Base-by-base conservation (phyloP, 2,797 vertebrate species). In the Takifugu rubripes region DNA sequence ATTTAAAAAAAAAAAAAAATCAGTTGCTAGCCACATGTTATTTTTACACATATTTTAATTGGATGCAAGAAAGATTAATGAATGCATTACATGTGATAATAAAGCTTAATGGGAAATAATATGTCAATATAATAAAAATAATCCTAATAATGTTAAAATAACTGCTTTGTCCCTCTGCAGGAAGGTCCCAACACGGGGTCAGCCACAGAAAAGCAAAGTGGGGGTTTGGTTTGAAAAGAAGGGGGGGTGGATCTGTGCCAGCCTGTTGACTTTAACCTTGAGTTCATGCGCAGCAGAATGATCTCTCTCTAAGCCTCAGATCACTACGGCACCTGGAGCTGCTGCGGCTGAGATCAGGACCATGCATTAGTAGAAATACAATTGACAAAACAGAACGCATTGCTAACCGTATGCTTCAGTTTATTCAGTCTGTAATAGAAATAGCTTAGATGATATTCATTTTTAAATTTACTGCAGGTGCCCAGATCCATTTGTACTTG, bases 31-130 rank as follows among this genome's bases (percentile, higher is more conserved):
- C 27, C 15, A 16, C 63, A 74, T 70, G 73, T 80, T 75, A 68
- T 58, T 58, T 42, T 15, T 44, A 48, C 15, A 25, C 76, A 67
- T 49, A 68, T 57, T 59, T 43, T 82, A 81, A 84, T 84, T 74
- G 61, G 56, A 66, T 53, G 61, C 59, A 49, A 65, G 64, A 56
- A 62, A 75, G 68, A 83, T 84, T 84, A 81, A 82, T 84, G 75
- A 78, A 77, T 79, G 77, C 84, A 86, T 86, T 75, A 81, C 72
- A 83, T 78, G 80, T 77, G 82, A 79, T 80, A 65, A 25, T 79
- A 74, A 76, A 70, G 74, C 81, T 78, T 79, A 75, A 79, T 74
- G 79, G 72, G 76, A 64, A 67, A 65, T 65, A 64, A 24, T 47
- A 61, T 64, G 60, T 75, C 59, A 21, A 1, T 21, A 21, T 21